A percentile compares a stretch with the other conserved stretches of the same genome.
phyloP scores from a whole-genome alignment of 1,140 invertebrate genomes.

The Trialeurodes vaporariorum region DNA sequence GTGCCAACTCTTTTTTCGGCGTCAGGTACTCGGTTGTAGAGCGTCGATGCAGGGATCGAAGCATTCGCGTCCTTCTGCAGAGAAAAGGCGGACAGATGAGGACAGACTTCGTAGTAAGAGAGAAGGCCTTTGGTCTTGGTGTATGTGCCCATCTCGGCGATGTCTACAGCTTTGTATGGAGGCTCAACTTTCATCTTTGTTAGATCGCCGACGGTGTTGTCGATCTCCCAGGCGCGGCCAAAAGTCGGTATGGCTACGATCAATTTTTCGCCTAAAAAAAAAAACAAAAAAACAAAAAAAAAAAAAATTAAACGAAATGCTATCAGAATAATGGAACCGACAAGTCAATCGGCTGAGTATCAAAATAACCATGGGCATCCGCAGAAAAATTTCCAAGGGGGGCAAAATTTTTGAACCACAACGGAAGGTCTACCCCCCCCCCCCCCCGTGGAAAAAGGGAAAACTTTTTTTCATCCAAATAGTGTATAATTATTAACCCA shows the following conservation, averaged over 20 bases:
- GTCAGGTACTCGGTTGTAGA: conserved; percentile 55
- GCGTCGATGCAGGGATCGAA: conserved; percentile 12
- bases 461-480: too few species aligned
- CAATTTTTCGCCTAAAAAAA: conserved; percentile 33
- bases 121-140: conserved; percentile 58
- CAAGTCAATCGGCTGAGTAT: too few species aligned
- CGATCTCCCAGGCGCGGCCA: conserved; percentile 65
- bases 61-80: background rate
- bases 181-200: conserved; percentile 55
- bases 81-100: conserved; percentile 42
- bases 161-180: conserved; percentile 41
- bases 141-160: conserved; percentile 52
- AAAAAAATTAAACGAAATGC: too few species aligned
- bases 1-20: conserved; percentile 62
- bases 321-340: too few species aligned
- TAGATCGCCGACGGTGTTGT: conserved; percentile 30
- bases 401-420: too few species aligned
- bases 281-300: too few species aligned
- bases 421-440: too few species aligned
- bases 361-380: too few species aligned
- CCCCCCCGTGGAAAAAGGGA: too few species aligned
- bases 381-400: too few species aligned
- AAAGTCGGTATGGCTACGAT: conserved; percentile 71
- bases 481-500: too few species aligned
- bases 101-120: conserved; percentile 70